Percentiles rank a stretch among this genome's conserved stretches.
Evolutionary conservation across 2,888 invertebrate genomes (phyloP).

Genomic region (Plutella xylostella): DNA sequence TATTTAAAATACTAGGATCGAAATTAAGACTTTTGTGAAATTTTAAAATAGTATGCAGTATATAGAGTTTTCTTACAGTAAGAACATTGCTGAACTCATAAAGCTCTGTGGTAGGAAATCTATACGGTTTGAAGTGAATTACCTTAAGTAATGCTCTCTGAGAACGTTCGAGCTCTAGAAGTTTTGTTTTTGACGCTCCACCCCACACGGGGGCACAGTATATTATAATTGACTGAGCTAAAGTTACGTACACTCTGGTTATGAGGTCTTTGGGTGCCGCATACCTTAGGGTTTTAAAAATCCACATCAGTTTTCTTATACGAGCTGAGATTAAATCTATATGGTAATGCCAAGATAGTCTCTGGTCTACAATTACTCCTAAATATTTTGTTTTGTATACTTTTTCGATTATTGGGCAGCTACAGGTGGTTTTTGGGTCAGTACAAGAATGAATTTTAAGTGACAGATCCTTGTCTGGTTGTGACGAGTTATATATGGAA

Average conservation of each 20-base stretch:
- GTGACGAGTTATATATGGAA: not conserved
- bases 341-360: not conserved
- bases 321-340: not conserved
- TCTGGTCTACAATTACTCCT: not conserved
- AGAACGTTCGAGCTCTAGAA: not conserved
- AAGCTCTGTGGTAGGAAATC: not conserved
- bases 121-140: not conserved
- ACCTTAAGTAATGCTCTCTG: not conserved
- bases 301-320: not conserved
- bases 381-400: not conserved
- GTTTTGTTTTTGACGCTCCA: not conserved
- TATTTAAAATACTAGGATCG: not conserved
- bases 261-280: not conserved
- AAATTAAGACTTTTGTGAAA: not conserved
- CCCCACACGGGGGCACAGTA: not conserved
- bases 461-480: not conserved
- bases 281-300: not conserved
- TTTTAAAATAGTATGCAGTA: not conserved
- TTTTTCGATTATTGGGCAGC: not conserved
- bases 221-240: not conserved
- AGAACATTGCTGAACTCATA: not conserved
- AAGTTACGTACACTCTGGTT: not conserved
- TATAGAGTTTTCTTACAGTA: not conserved
- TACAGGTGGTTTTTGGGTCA: not conserved
- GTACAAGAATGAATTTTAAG: not conserved